A percentile compares a stretch with the other conserved stretches of the same genome.
These are phyloP conservation scores for Anthoscopus minutus DNA, from an alignment of 2,113 vertebrate genomes.

Conservation along the genomic window DNA sequence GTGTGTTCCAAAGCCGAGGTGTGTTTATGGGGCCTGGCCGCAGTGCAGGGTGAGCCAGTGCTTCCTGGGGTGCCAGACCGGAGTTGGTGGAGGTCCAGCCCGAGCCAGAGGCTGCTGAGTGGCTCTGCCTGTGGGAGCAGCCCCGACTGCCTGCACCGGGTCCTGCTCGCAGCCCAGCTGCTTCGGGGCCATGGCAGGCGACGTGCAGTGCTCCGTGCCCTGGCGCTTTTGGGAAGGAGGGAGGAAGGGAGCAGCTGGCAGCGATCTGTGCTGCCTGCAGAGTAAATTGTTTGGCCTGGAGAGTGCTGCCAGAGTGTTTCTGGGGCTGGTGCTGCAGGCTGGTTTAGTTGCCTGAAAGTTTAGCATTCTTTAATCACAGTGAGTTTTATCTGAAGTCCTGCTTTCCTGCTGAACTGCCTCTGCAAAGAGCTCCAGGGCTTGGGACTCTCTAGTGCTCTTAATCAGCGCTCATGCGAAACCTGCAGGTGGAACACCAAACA, in stretches of 20 bases:
- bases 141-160: fast-evolving
- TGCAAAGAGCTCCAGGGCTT: not conserved
- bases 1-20: not conserved
- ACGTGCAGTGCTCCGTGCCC: fast-evolving
- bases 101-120: fast-evolving
- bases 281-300: not conserved
- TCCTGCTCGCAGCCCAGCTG: fast-evolving
- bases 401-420: not conserved
- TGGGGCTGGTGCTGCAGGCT: not conserved
- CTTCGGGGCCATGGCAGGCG: fast-evolving
- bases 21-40: fast-evolving
- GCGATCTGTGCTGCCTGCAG: not conserved
- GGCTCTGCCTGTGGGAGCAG: fast-evolving
- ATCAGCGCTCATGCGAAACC: not conserved
- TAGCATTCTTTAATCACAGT: not conserved
- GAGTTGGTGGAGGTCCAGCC: no score
- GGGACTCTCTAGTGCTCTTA: not conserved
- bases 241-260: not conserved
- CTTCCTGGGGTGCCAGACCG: not conserved
- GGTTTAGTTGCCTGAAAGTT: not conserved
- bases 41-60: not conserved
- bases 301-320: not conserved
- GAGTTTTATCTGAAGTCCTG: not conserved
- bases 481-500: not conserved
- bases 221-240: not conserved